Evolutionary conservation across 2,113 vertebrate species (phyloP).

Genomic region (Dermatemys mawii): DNA sequence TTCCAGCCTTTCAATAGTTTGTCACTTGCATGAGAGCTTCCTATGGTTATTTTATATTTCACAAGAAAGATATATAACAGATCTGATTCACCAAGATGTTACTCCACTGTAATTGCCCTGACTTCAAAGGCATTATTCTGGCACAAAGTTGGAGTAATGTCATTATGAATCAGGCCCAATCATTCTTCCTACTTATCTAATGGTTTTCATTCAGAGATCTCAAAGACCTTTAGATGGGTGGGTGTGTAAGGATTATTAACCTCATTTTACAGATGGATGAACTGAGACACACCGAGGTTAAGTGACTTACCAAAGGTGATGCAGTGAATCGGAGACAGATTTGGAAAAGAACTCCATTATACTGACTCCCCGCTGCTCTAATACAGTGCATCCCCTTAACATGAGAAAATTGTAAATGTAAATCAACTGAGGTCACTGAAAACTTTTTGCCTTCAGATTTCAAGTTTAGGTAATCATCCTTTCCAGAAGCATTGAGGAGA

Average conservation of each 20-base stretch:
- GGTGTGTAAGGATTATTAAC: background rate
- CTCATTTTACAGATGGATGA: background rate
- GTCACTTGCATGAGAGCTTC: background rate
- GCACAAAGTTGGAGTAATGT: background rate
- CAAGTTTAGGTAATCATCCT: background rate
- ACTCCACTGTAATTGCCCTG: background rate
- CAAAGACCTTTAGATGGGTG: slow-evolving; percentile 6
- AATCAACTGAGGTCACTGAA: slow-evolving; percentile 37
- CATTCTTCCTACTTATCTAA: background rate
- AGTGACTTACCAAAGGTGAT: slow-evolving; percentile 39
- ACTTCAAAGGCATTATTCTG: background rate
- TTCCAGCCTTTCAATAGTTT: slow-evolving; percentile 3
- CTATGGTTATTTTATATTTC: background rate
- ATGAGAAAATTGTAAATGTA: background rate
- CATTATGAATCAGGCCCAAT: background rate
- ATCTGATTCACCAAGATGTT: background rate
- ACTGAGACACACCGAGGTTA: slow-evolving; percentile 6
- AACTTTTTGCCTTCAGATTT: slow-evolving; percentile 2
- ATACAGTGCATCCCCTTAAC: background rate
- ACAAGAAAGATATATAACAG: background rate
- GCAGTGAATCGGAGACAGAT: background rate
- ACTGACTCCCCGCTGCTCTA: background rate
- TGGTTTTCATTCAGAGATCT: background rate
- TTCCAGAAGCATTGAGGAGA: slow-evolving; percentile 28
- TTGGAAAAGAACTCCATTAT: slow-evolving; percentile 2